Evolutionary conservation across 2,113 vertebrate genomes (phyloP).

Genomic region (Poeciliopsis turrubarensis): DNA sequence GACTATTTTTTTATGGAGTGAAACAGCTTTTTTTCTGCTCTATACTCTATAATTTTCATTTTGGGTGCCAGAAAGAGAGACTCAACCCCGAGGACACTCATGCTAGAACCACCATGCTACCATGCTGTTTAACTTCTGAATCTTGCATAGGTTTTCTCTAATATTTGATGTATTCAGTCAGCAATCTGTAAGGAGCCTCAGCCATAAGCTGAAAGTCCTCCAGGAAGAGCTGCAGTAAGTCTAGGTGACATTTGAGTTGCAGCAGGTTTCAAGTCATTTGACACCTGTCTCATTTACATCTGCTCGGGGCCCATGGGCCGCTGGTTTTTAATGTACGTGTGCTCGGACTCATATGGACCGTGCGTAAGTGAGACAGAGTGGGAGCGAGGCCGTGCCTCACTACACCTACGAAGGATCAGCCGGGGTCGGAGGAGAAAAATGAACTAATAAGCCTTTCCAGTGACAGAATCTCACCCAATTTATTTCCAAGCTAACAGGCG

Average conservation of each 20-base stretch:
- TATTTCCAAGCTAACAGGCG: conserved; percentile 80
- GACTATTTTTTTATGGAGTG: background rate
- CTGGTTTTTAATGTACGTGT: conserved; percentile 39
- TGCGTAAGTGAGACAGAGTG: conserved; percentile 62
- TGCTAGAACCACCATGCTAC: background rate
- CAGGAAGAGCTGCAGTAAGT: conserved; percentile 38
- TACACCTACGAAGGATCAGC: conserved; percentile 68
- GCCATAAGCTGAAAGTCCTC: conserved; percentile 21
- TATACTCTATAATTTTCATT: background rate
- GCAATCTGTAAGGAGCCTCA: conserved; percentile 23
- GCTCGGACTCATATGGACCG: conserved; percentile 27
- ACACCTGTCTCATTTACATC: conserved; percentile 70
- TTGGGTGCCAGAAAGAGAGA: background rate
- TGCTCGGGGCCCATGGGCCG: conserved; percentile 46
- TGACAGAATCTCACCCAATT: conserved; percentile 78
- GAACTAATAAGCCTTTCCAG: conserved; percentile 77
- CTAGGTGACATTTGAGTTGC: conserved; percentile 59
- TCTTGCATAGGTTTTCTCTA: conserved; percentile 1
- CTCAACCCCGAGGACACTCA: background rate
- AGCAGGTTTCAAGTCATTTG: conserved; percentile 47
- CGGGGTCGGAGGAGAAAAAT: conserved; percentile 64
- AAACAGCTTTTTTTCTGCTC: background rate
- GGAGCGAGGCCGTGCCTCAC: conserved; percentile 53
- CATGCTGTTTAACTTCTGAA: conserved; percentile 1
- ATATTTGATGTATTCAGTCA: conserved; percentile 29